A percentile compares a stretch with the other conserved stretches of the same genome.
These are phyloP conservation scores for Gorsachius goisagi DNA, from an alignment of 2,113 vertebrate genomes.

Conservation along the genomic window DNA sequence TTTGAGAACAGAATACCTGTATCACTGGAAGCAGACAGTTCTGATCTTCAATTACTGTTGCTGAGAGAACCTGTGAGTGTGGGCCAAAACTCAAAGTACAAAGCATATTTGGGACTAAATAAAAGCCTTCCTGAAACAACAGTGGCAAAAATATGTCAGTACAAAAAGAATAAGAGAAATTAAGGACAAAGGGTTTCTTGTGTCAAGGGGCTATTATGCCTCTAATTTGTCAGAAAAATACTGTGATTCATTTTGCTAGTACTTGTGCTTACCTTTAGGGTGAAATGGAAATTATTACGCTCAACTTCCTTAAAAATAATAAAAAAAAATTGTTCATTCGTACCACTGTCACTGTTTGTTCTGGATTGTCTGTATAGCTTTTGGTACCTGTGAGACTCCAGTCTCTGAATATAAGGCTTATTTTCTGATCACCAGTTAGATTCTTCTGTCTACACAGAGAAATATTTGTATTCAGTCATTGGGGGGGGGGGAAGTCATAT, in stretches of 20 bases:
- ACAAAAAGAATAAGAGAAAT: neutral
- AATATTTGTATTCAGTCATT: neutral
- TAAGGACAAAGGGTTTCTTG: neutral
- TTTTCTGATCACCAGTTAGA: neutral
- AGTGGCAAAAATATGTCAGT: neutral
- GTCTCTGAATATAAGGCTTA: neutral
- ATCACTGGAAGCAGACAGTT: neutral
- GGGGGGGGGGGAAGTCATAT: fast-evolving
- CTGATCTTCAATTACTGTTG: neutral
- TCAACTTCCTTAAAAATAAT: neutral
- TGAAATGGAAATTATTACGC: neutral
- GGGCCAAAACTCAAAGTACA: neutral
- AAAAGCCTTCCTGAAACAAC: neutral
- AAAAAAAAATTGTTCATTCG: neutral
- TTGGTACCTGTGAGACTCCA: neutral
- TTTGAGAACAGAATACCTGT: neutral
- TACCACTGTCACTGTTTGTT: neutral
- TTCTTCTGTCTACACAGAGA: neutral
- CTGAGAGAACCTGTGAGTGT: neutral
- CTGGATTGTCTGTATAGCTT: neutral
- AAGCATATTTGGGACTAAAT: neutral
- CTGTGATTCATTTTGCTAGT: neutral
- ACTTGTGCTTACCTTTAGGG: neutral
- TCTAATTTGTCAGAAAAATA: neutral
- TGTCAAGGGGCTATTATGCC: neutral